These are phyloP conservation scores for Nebria ingens DNA, from an alignment of 1,140 invertebrate species.

Conservation along the genomic window DNA sequence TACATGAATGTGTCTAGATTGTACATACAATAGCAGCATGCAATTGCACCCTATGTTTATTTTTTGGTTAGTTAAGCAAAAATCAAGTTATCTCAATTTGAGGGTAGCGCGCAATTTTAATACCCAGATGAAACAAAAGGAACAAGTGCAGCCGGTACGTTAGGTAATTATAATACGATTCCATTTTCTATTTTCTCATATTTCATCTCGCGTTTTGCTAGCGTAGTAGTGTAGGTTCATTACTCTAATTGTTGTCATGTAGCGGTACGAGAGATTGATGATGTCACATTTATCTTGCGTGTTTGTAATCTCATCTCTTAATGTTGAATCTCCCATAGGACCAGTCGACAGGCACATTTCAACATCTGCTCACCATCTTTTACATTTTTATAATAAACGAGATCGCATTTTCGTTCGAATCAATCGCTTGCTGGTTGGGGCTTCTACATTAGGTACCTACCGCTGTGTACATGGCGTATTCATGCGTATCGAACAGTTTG, in stretches of 20 bases:
- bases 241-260: background rate
- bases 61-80: too few species aligned
- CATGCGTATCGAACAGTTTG: background rate
- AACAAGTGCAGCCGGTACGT: background rate
- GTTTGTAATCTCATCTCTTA: background rate
- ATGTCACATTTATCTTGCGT: background rate
- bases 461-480: background rate
- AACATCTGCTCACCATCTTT: background rate
- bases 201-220: background rate
- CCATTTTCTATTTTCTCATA: background rate
- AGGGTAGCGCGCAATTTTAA: too few species aligned
- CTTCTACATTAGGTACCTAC: too few species aligned
- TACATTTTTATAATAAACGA: background rate
- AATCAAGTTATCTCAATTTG: too few species aligned
- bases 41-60: too few species aligned
- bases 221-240: background rate
- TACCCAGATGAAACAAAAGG: too few species aligned
- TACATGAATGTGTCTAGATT: too few species aligned
- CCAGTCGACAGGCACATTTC: background rate
- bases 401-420: background rate
- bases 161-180: background rate
- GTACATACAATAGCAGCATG: too few species aligned
- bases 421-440: background rate
- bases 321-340: background rate
- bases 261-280: background rate